These are phyloP conservation scores for Garra rufa DNA, from an alignment of 2,113 vertebrate genomes.

Conservation along the genomic window DNA sequence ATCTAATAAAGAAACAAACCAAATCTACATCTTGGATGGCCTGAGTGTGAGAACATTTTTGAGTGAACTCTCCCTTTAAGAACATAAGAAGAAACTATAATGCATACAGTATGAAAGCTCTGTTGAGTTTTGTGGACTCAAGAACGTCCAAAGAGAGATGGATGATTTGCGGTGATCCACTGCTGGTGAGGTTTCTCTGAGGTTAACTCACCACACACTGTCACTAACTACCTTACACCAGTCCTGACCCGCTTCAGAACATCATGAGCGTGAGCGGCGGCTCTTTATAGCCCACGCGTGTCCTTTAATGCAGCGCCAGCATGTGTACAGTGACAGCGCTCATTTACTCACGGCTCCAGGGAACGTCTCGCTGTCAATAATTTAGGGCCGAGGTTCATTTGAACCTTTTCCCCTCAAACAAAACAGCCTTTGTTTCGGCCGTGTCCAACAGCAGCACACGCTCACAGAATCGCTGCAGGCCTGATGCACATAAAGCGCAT, in stretches of 20 bases:
- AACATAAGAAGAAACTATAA: neutral
- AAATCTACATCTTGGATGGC: too few species aligned
- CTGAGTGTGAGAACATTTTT: too few species aligned
- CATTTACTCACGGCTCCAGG: conserved; percentile 78
- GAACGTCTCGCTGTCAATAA: conserved; percentile 72
- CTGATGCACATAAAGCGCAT: conserved; percentile 76
- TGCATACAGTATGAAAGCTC: neutral
- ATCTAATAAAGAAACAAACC: too few species aligned
- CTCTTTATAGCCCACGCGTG: conserved; percentile 65
- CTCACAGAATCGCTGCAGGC: conserved; percentile 75
- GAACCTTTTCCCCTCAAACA: conserved; percentile 71
- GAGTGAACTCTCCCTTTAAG: too few species aligned
- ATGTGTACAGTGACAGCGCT: conserved; percentile 75
- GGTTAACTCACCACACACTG: neutral
- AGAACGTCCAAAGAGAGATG: neutral
- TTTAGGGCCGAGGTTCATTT: conserved; percentile 74
- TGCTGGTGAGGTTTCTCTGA: neutral
- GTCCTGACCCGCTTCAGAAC: conserved; percentile 23
- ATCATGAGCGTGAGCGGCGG: conserved; percentile 24
- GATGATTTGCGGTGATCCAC: neutral
- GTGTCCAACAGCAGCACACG: conserved; percentile 62
- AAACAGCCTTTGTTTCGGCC: conserved; percentile 66
- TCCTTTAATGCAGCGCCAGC: conserved; percentile 69
- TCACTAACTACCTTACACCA: neutral
- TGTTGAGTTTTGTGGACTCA: neutral